Base-by-base conservation (phyloP, 2,888 invertebrate species). In the Falcaria lacertinaria region DNA sequence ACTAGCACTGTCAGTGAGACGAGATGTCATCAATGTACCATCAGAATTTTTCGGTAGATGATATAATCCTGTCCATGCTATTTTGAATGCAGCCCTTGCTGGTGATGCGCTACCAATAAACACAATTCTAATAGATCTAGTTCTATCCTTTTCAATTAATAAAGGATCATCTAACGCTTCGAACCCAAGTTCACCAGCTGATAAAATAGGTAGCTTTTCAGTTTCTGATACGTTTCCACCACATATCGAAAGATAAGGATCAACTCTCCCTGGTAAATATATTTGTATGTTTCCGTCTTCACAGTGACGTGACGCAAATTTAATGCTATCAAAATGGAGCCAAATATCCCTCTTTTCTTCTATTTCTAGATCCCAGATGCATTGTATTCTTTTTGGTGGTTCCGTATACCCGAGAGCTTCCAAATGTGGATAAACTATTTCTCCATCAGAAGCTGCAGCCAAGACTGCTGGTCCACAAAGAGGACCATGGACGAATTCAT, bases 401-500 rank as follows among this genome's bases (percentile, higher is more conserved):
- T 92, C 92, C 5, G 92, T 91, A 52, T 91, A 92, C 1, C 93
- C 91, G 38, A 96, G 85, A 0, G 96, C 95, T 74, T 96, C 96
- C 71, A 95, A 92, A 67, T 94, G 95, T 0, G 96, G 96, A 67
- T 96, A 96, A 19, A 95, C 94, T n/a, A 96, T 93, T 75, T 96
- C 95, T 0, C 96, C 96, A 61, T 96, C 96, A 0, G 95, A 93
- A 0, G 93, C 92, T 0, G 96, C 94, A 5, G 94, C 93, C 37
- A 96, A 80, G 2, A 95, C 92, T 0, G 96, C 93, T 0, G 96
- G 96, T 0, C 97, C 97, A 69, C 97, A 97, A 0, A 96, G 84
- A 0, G 96, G 96, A 0, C 96, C 96, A 60, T 97, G 97, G 1
- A 96, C 95, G 67, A 97, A 97, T 71, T 96, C 96, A 71, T 96